Base-by-base conservation (phyloP, 1,140 invertebrate genomes). In the Octopus bimaculoides region DNA sequence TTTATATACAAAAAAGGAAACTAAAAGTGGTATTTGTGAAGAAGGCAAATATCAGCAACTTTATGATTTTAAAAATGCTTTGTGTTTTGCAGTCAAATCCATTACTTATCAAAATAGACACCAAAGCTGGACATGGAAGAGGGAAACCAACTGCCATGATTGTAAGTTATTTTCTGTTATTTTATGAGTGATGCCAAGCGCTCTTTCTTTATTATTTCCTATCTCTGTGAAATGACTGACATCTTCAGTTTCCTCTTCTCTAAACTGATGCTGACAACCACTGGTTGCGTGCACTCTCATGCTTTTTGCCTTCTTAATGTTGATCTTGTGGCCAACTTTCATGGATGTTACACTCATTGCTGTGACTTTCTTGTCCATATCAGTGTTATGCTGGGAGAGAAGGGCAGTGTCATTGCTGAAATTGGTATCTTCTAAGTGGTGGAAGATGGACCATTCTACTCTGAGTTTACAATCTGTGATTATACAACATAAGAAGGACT, bases 81-180 rank as follows among this genome's bases (percentile, higher is more conserved):
- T 41, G 26, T 41, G 26, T 41, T 41, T 41, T 87, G 20, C 94
- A 98, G 92, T 93, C 89, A n/a, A 97, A 96, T 87, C 98, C 98
- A 0, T 87, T 99, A 77, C 86, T 99, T 56, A 94, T 97, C 55
- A 91, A 95, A 80, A 93, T 99, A 80, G 97, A 99, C 86, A 97
- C 95, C 10, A 97, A 98, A 91, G 95, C 97, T 71, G 98, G 98
- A 0, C 98, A 99, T 91, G 98, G 98, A 76, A 92, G 93, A 83
- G 97, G 97, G 52, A 99, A 99, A 90, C 97, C 98, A 77, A 98
- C 96, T n/a, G 91, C 93, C 8, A 98, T 98, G 93, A 90, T 95
- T 81, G 95, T 96, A 91, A 93, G 92, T 88, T 26, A 8, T 74
- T 10, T 74, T 74, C 20, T 52, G 73, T 20, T 17, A 20, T 17